Evolutionary conservation across 2,113 vertebrate species (phyloP), one percentile per base, ranked within the genome.

Genomic region (Entomyzon cyanotis): DNA sequence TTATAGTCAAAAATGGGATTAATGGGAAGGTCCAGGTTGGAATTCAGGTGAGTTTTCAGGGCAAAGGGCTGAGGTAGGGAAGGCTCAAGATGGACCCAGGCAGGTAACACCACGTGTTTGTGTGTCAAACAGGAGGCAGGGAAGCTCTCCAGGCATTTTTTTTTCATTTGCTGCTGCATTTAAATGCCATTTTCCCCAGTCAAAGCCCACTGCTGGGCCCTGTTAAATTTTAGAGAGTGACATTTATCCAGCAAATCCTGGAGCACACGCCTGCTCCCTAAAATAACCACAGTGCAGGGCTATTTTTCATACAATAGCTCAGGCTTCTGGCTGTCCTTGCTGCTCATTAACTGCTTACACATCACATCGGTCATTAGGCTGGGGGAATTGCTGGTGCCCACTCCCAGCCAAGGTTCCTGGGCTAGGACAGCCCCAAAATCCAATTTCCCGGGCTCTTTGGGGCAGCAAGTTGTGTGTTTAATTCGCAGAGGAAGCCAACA

Each of bases 211-310:
- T 95, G 93, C 90, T 79, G 87, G 90, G 92, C 90, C 84, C 8
- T 55, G 69, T 85, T 97, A 95, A 74, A 89, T 96, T 97, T 96
- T 95, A 97, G 96, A 94, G 88, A 94, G 41, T 97, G 97, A 97
- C 90, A 90, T 95, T 86, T 96, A 56, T 96, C 92, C 96, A 91
- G 75, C 95, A 96, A 95, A 96, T 98, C 96, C 97, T 95, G 91
- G 97, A 97, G 86, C 97, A 88, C 95, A 87, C 74, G 94, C 96
- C 94, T 65, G 93, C 69, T 96, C 94, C 97, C 96, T 93, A 98
- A 98, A 98, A 97, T 98, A 98, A 97, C 97, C 94, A 10, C 82
- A 5, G 33, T 84, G 93, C 82, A 39, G 68, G 75, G 80, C 89
- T 96, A 23, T 86, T 96, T 96, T 96, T 97, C 91, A 92, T 93